These are phyloP conservation scores for Halesus radiatus DNA, from an alignment of 1,140 invertebrate species.

Conservation along the genomic window DNA sequence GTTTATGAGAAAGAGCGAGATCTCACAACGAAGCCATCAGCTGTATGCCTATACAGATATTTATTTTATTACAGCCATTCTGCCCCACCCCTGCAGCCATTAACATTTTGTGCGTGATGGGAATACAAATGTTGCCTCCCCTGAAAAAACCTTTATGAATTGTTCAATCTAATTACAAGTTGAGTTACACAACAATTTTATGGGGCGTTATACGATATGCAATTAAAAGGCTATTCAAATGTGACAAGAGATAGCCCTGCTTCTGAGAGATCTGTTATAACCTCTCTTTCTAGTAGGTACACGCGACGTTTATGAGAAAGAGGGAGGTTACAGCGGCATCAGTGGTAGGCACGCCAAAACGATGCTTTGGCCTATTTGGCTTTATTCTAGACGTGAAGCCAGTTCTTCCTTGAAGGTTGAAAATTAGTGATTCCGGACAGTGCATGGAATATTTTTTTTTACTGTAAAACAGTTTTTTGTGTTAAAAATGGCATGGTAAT, in stretches of 20 bases:
- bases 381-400: too few relatives aligned
- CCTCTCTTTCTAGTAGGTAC: background rate
- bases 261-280: too few relatives aligned
- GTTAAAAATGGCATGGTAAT: too few relatives aligned
- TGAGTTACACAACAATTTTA: constrained; percentile 21
- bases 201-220: constrained; percentile 26
- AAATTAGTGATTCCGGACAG: too few relatives aligned
- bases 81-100: constrained; percentile 31
- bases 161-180: constrained; percentile 37
- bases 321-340: too few relatives aligned
- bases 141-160: constrained; percentile 15
- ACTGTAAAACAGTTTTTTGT: too few relatives aligned
- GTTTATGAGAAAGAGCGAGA: background rate
- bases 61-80: constrained; percentile 54
- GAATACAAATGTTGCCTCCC: constrained; percentile 33
- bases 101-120: constrained; percentile 50
- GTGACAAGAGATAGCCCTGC: background rate
- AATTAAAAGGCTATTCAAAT: constrained; percentile 19
- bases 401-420: too few relatives aligned
- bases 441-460: too few relatives aligned
- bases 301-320: background rate
- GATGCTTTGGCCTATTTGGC: too few relatives aligned
- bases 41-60: constrained; percentile 47
- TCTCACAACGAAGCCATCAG: background rate
- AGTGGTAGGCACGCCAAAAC: too few relatives aligned